Evolutionary conservation across 2,797 vertebrate species (phyloP), one percentile per base, ranked within the genome.

Genomic region (Eulemur albifrons): DNA sequence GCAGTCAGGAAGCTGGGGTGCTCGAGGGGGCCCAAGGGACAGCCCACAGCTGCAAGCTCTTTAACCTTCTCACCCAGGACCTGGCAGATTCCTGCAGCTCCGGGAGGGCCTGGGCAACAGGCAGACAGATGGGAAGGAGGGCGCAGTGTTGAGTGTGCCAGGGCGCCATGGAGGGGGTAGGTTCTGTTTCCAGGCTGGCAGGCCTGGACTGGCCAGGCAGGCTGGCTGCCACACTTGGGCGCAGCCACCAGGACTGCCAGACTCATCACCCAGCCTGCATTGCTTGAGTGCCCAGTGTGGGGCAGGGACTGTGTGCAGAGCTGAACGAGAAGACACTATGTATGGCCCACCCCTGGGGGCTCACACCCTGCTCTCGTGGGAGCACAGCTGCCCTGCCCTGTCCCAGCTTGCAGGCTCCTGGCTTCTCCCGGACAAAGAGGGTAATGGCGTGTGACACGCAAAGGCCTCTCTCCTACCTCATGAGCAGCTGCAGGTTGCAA

Each of bases 11-110:
- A 81, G 32, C 38, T 2, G 10, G 4, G 3, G 23, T 15, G 20
- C 23, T 25, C 11, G 12, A 40, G 48, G 75, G 17, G 32, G 69
- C 2, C 10, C 25, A 5, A 18, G 13, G 21, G n/a, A 57, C 7
- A 32, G 57, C 30, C 23, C 21, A 3, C 0, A 4, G n/a, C 57
- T 69, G 5, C 0, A 0, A 11, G 7, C 8, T 32, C 48, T 27
- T 67, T 79, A 17, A 30, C 23, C 17, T 35, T 72, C 32, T 69
- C 5, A 75, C 3, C 59, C 50, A 38, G 38, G 38, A 59, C 54
- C 27, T 4, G 0, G 30, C 27, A 48, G 80, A 21, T 38, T 27
- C 18, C 38, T 12, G 11, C 50, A 43, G 67, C 30, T 27, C 13
- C 13, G 11, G 0, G 1, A n/a, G 20, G 38, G 35, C 10, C 57